Percentiles rank a stretch among this genome's conserved stretches.
phyloP scores from a whole-genome alignment of 2,888 invertebrate species.

The Xylota sylvarum region DNA sequence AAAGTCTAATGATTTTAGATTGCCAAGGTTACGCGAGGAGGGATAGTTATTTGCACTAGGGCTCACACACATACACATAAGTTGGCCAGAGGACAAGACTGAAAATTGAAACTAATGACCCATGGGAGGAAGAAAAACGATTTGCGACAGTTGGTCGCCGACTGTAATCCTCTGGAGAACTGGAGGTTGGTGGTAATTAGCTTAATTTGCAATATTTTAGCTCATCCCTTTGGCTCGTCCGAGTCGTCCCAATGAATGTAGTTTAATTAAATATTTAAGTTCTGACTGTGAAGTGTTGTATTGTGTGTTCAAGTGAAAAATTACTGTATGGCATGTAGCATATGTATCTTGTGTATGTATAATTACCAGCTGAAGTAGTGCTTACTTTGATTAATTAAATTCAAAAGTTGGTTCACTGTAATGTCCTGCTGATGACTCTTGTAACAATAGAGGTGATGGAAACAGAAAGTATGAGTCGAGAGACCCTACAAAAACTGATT shows the following conservation, averaged over 20 bases:
- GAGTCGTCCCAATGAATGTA: not conserved
- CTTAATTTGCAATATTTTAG: slow-evolving; percentile 31
- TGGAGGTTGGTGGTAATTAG: slow-evolving; percentile 24
- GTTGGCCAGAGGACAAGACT: slow-evolving; percentile 16
- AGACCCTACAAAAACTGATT: too few relatives aligned
- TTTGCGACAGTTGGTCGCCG: slow-evolving; percentile 31
- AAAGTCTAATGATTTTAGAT: not conserved
- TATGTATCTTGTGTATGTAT: not conserved
- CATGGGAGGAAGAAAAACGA: not conserved
- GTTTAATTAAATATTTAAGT: not conserved
- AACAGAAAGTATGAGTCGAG: too few relatives aligned
- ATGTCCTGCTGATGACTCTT: not conserved
- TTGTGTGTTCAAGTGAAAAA: not conserved
- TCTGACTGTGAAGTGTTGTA: not conserved
- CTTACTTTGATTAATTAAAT: not conserved
- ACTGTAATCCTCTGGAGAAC: not conserved
- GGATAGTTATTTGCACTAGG: not conserved
- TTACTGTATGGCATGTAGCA: not conserved
- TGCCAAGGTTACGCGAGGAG: not conserved
- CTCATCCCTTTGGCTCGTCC: not conserved
- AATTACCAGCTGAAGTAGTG: not conserved
- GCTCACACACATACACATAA: not conserved
- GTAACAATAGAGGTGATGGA: not conserved
- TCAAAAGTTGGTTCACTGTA: not conserved
- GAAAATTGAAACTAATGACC: slow-evolving; percentile 28